Percentiles rank a stretch among this genome's conserved stretches.
These are phyloP conservation scores for Gonatopus flavifemur DNA, from an alignment of 1,140 invertebrate genomes.

Conservation along the genomic window DNA sequence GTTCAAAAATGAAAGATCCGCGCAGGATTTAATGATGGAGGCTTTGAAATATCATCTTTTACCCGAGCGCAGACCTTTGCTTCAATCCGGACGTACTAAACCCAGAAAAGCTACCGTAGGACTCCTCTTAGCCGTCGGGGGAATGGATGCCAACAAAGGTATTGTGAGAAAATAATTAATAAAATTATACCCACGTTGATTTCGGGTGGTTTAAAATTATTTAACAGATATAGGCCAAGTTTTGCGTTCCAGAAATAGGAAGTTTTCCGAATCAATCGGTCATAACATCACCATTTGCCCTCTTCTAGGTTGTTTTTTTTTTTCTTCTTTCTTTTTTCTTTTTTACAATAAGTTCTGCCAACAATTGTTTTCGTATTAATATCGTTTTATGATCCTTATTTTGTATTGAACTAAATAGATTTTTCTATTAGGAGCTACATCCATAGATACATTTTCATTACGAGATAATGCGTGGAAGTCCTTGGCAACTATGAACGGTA, in stretches of 20 bases:
- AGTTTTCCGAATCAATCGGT: too few species aligned
- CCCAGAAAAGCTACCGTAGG: slow-evolving; percentile 91
- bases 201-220: too few species aligned
- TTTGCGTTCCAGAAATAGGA: too few species aligned
- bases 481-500: slow-evolving; percentile 77
- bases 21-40: slow-evolving; percentile 87
- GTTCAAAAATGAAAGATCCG: slow-evolving; percentile 59
- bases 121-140: slow-evolving; percentile 82
- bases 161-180: slow-evolving; percentile 11
- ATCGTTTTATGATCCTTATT: too few species aligned
- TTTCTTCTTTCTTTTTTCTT: too few species aligned
- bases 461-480: slow-evolving; percentile 80
- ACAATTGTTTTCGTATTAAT: too few species aligned
- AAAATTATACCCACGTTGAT: too few species aligned
- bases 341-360: too few species aligned
- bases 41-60: slow-evolving; percentile 90
- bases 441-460: slow-evolving; percentile 88
- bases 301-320: too few species aligned
- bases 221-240: too few species aligned
- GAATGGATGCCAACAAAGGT: slow-evolving; percentile 83
- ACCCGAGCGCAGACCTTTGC: slow-evolving; percentile 77
- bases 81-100: slow-evolving; percentile 77
- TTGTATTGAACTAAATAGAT: background rate
- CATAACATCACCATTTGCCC: too few species aligned
- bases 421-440: slow-evolving; percentile 69